phyloP scores from a whole-genome alignment of 2,888 invertebrate genomes.

The Microctonus brassicae region DNA sequence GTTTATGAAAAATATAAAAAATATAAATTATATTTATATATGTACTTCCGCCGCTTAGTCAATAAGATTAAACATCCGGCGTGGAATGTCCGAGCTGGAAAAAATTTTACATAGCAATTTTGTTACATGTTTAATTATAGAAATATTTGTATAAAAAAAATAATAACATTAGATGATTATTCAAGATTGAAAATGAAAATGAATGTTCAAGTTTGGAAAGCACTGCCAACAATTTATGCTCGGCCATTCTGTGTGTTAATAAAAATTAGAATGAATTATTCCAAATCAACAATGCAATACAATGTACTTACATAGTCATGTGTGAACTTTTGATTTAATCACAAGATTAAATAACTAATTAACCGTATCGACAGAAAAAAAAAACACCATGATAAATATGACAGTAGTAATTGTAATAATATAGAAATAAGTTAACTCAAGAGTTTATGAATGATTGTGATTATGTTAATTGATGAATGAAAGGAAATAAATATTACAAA shows the following conservation, averaged over 20 bases:
- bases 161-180: neutral
- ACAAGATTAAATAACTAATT: slow-evolving; percentile 20
- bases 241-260: slow-evolving; percentile 52
- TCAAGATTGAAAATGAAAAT: neutral
- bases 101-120: neutral
- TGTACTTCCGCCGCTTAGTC: slow-evolving; percentile 3
- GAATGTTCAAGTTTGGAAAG: slow-evolving; percentile 20
- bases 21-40: neutral
- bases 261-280: slow-evolving; percentile 61
- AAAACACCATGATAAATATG: slow-evolving; percentile 14
- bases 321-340: slow-evolving; percentile 25
- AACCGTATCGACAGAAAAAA: neutral
- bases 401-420: slow-evolving; percentile 14
- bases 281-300: slow-evolving; percentile 68
- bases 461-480: slow-evolving; percentile 32
- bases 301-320: slow-evolving; percentile 65
- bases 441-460: slow-evolving; percentile 9
- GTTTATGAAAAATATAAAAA: neutral
- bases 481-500: slow-evolving; percentile 31
- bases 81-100: neutral
- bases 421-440: neutral
- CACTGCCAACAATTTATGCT: slow-evolving; percentile 56
- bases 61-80: neutral
- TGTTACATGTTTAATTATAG: neutral
- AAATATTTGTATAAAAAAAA: neutral